Conservation (phyloP, 2,888 invertebrate species). For the Laothoe populi region DNA sequence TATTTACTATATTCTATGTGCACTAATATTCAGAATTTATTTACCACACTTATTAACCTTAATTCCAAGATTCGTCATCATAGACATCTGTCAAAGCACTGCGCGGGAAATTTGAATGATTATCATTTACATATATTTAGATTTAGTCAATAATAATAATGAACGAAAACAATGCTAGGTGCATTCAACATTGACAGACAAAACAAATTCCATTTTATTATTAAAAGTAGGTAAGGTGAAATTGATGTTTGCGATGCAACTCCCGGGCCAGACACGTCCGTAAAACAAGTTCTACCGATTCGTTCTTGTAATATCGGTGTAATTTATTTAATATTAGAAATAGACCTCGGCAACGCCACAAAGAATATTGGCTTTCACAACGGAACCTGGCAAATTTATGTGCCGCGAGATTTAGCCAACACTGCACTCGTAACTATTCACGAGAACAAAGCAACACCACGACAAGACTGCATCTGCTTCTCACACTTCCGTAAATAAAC, state of each 20-base stretch:
- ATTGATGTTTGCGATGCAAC: conserved; percentile 72
- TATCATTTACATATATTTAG: no score
- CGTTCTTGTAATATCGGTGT: conserved; percentile 82
- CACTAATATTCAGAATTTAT: no score
- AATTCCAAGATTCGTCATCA: no score
- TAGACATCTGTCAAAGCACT: no score
- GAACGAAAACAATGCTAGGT: conserved; percentile 18
- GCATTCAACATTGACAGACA: conserved; percentile 33
- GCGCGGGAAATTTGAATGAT: no score
- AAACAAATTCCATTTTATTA: conserved; percentile 43
- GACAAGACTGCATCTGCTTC: conserved; percentile 1
- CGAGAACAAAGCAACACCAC: conserved; percentile 60
- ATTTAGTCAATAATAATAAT: conserved; percentile 1
- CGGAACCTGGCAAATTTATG: conserved; percentile 81
- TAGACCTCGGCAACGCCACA: conserved; percentile 77
- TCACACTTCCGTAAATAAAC: conserved; percentile 7
- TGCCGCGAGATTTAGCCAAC: conserved; percentile 75
- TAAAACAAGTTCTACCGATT: conserved; percentile 77
- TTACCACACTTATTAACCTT: no score
- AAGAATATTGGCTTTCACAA: conserved; percentile 85
- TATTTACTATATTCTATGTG: no score
- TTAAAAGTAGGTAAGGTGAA: conserved; percentile 55
- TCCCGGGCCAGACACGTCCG: conserved; percentile 70
- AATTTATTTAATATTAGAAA: conserved; percentile 84
- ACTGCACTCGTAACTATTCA: conserved; percentile 59